These are phyloP conservation scores for Isoperla grammatica DNA, from an alignment of 2,888 invertebrate genomes.

Conservation along the genomic window DNA sequence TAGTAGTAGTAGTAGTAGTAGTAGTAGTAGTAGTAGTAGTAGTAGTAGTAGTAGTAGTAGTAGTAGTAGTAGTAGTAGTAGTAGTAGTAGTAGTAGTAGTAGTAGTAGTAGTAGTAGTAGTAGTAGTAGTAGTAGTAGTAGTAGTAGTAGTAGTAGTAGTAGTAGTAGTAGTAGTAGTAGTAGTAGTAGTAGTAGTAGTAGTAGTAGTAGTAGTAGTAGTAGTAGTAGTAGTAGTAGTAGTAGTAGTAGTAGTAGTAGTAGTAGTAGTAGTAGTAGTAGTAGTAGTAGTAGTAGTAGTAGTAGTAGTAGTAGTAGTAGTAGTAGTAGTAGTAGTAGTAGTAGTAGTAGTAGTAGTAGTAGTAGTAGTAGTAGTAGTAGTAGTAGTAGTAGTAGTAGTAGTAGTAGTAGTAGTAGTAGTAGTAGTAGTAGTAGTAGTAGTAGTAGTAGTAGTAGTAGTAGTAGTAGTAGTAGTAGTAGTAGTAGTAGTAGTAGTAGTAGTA, in stretches of 20 bases:
- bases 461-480: neutral
- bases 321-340: neutral
- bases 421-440: conserved; percentile 9
- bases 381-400: neutral
- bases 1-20: neutral
- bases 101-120: neutral
- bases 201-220: conserved; percentile 2
- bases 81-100: conserved; percentile 1
- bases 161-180: neutral
- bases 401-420: conserved; percentile 11
- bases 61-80: conserved; percentile 1
- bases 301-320: neutral
- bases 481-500: conserved; percentile 5
- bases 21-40: conserved; percentile 7
- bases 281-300: conserved; percentile 3
- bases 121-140: neutral
- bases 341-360: conserved; percentile 4
- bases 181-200: neutral
- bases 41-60: conserved; percentile 5
- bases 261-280: conserved; percentile 1
- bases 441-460: conserved; percentile 4
- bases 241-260: conserved; percentile 3
- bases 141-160: neutral
- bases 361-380: neutral
- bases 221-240: conserved; percentile 1